Conservation (phyloP, 1,140 invertebrate genomes). For the Anagrus nilaparvatae region DNA sequence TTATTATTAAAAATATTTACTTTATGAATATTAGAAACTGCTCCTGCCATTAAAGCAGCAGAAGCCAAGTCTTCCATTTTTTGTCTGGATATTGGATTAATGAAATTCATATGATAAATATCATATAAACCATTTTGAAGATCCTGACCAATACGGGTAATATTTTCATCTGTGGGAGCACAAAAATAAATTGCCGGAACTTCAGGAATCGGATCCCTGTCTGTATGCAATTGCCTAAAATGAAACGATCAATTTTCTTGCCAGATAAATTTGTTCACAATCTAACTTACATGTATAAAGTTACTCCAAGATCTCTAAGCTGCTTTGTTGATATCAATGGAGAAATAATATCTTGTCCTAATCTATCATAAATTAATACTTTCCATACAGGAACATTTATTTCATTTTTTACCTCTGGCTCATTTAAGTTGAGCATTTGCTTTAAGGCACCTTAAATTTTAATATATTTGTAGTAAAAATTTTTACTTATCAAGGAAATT, state of each 20-base stretch:
- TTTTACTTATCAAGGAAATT: background rate
- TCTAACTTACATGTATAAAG: slow-evolving; percentile 82
- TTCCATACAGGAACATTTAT: slow-evolving; percentile 87
- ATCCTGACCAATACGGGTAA: slow-evolving; percentile 87
- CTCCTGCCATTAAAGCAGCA: slow-evolving; percentile 79
- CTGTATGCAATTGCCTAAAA: slow-evolving; percentile 77
- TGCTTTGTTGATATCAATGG: slow-evolving; percentile 94
- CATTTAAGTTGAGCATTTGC: slow-evolving; percentile 91
- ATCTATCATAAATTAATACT: slow-evolving; percentile 90
- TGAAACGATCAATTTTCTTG: slow-evolving; percentile 4
- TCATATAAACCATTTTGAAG: slow-evolving; percentile 89
- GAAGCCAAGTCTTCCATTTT: slow-evolving; percentile 93
- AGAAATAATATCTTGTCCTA: slow-evolving; percentile 97
- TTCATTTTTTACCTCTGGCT: slow-evolving; percentile 60
- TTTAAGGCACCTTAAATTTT: slow-evolving; percentile 62
- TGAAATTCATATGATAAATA: slow-evolving; percentile 94
- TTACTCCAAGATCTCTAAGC: slow-evolving; percentile 90
- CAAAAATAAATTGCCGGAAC: slow-evolving; percentile 99
- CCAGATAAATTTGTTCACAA: slow-evolving; percentile 3
- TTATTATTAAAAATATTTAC: slow-evolving; percentile 34
- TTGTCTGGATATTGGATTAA: slow-evolving; percentile 88
- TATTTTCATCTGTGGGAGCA: slow-evolving; percentile 93
- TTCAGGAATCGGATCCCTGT: slow-evolving; percentile 93
- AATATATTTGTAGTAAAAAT: background rate
- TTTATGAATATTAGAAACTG: slow-evolving; percentile 85